phyloP scores from a whole-genome alignment of 1,140 invertebrate species.

The Trichonephila inaurata region DNA sequence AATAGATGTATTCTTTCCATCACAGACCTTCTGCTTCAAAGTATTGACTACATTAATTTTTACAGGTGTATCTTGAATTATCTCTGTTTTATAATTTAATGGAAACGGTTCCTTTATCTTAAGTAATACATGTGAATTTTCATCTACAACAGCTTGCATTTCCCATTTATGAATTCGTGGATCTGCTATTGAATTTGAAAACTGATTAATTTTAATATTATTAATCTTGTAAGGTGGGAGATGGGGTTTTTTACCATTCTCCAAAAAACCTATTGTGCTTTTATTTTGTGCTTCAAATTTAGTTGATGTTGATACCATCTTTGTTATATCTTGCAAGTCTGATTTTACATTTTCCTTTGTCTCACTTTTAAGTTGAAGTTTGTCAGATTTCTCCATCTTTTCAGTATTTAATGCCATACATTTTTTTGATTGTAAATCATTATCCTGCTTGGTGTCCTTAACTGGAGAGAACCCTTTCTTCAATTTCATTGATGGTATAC shows the following conservation, averaged over 20 bases:
- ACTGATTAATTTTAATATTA: neutral
- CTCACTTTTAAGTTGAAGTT: neutral
- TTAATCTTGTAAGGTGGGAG: neutral
- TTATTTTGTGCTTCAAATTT: neutral
- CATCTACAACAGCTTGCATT: conserved; percentile 2
- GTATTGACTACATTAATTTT: neutral
- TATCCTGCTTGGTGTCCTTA: neutral
- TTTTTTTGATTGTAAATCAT: neutral
- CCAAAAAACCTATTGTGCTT: neutral
- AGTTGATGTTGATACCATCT: neutral
- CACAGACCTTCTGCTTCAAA: neutral
- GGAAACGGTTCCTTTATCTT: neutral
- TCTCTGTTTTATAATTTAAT: neutral
- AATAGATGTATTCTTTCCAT: neutral
- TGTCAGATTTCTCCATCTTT: neutral
- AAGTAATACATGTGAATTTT: conserved; percentile 1
- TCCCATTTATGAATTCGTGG: neutral
- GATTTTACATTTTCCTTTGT: neutral
- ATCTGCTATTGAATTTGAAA: neutral
- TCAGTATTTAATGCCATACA: neutral
- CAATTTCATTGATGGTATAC: neutral
- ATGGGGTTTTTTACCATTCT: neutral
- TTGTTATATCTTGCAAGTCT: neutral
- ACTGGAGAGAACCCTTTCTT: neutral
- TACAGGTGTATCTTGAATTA: neutral